Evolutionary conservation across 2,797 vertebrate genomes (phyloP).

Genomic region (Numenius phaeopus): DNA sequence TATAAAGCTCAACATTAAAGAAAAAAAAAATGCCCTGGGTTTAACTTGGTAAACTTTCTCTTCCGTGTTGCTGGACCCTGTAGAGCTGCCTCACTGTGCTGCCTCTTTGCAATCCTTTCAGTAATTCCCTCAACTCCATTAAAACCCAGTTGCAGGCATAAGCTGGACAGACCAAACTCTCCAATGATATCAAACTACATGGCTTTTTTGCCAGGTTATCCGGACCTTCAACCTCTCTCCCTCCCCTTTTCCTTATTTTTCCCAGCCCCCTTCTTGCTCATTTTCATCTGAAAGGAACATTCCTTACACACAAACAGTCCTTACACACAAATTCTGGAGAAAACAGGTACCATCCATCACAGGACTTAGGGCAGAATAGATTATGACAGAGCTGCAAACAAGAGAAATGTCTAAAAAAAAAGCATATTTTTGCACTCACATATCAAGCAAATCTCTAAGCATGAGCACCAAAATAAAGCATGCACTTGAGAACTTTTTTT

Average conservation of each 20-base stretch:
- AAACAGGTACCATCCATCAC: not conserved
- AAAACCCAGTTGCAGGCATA: not conserved
- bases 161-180: not conserved
- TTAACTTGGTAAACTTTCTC: not conserved
- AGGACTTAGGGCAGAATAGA: not conserved
- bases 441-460: not conserved
- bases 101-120: not conserved
- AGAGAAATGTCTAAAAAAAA: not conserved
- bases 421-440: not conserved
- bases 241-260: not conserved
- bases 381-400: not conserved
- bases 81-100: not conserved
- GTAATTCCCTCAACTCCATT: not conserved
- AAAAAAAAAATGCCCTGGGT: not conserved
- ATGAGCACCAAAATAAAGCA: not conserved
- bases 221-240: not conserved
- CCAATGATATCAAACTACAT: rapidly evolving
- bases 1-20: not conserved
- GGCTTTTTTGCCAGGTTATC: not conserved
- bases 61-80: not conserved
- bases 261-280: not conserved
- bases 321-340: not conserved
- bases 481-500: not conserved
- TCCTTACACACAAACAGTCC: not conserved
- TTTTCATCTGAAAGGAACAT: not conserved